Base-by-base conservation (phyloP, 2,797 vertebrate genomes). In the Peromyscus nudipes region DNA sequence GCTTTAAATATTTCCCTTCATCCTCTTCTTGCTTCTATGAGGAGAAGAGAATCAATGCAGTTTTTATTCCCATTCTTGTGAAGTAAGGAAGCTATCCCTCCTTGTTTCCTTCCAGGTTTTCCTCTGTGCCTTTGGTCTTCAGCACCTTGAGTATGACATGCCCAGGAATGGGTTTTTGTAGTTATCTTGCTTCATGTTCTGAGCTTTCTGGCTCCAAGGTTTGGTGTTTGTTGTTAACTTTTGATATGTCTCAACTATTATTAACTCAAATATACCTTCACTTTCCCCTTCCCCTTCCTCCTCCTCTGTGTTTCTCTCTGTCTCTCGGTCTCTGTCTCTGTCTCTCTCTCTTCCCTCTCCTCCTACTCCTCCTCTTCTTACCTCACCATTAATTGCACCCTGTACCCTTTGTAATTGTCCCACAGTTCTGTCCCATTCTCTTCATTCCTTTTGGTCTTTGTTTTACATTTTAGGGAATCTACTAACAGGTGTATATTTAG, bases 391-490 rank as follows among this genome's bases (percentile, higher is more conserved):
- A 27, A 17, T 40, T n/a, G 21, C 21, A 16, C 69, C 16, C 49
- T 40, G 25, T 16, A 31, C 4, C 31, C 49, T 69, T 69, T 89
- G 6, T 85, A 76, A 89, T 37, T 81, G n/a, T 69, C 40, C 21
- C 0, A 3, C 10, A 55, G 67, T 14, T 89, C 46, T 57, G 3
- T 76, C 57, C 16, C n/a, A 29, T 60, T 17, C 73, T 67, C 76
- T 71, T 46, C 4, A 79, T 91, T 65, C 10, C 40, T 46, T 93
- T 79, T 82, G 43, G 27, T 73, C 4, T 80, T 55, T 82, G 46
- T 57, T 80, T 92, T 85, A 75, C 43, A 92, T 57, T 89, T 92
- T 91, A 85, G 79, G 83, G 73, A 60, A 37, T 85, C 55, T 91
- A 25, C 29, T 80, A 65, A 84, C 16, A 67, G 34, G 55, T 25